Evolutionary conservation across 2,888 invertebrate genomes (phyloP).

Genomic region (Rhamphomyia laevipes): DNA sequence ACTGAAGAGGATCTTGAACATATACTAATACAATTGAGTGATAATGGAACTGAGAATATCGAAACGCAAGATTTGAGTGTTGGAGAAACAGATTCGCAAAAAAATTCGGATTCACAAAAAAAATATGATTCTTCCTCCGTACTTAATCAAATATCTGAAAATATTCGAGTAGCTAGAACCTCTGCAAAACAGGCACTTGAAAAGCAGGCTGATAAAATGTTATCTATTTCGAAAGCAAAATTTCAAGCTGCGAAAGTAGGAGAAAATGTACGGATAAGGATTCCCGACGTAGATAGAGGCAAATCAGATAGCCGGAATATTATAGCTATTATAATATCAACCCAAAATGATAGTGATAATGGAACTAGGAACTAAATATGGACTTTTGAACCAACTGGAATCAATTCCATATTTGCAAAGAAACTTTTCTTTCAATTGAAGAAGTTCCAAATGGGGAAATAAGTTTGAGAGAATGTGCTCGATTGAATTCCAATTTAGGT

Average conservation of each 20-base stretch:
- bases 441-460: background rate
- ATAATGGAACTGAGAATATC: background rate
- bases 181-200: background rate
- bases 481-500: background rate
- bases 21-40: background rate
- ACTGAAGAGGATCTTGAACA: constrained; percentile 2
- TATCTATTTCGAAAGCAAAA: background rate
- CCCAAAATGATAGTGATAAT: background rate
- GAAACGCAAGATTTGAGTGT: background rate
- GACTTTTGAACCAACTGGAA: background rate
- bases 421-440: background rate
- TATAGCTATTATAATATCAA: background rate
- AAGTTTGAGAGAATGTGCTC: background rate
- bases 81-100: background rate
- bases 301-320: background rate
- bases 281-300: background rate
- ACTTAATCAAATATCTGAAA: too few species aligned
- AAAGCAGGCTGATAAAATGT: background rate
- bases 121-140: too few species aligned
- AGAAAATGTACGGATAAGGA: background rate
- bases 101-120: too few species aligned
- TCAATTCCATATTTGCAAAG: background rate
- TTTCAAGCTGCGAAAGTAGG: background rate
- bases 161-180: background rate
- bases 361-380: background rate